phyloP scores from a whole-genome alignment of 30 jellyfish, hydroid and myxozoan species.

The Rhopilema esculentum region DNA sequence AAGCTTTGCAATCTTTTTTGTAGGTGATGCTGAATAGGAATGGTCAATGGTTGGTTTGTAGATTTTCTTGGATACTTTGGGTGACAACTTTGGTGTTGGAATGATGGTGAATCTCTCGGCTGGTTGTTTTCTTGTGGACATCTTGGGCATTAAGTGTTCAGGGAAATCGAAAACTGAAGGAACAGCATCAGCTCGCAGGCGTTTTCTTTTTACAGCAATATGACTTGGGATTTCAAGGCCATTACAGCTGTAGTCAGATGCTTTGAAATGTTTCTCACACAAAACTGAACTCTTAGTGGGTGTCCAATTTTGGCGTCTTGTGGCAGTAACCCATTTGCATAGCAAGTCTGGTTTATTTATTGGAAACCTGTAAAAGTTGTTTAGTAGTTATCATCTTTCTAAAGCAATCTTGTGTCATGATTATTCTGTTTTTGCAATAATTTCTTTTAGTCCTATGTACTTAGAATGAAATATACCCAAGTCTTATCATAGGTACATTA shows the following conservation, averaged over 20 bases:
- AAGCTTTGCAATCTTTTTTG: constrained; percentile 4
- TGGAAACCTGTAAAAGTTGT: too few species aligned
- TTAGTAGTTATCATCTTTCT: too few species aligned
- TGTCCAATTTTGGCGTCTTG: too few species aligned
- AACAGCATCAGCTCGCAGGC: constrained; percentile 34
- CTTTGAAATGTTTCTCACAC: too few species aligned
- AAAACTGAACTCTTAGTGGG: too few species aligned
- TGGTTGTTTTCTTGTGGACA: constrained; percentile 10
- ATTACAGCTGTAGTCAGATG: constrained; percentile 1
- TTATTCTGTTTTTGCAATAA: too few species aligned
- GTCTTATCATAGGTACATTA: too few species aligned
- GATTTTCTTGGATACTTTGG: not conserved
- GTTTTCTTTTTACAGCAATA: constrained; percentile 8
- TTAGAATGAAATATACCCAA: too few species aligned
- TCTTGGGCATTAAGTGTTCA: constrained; percentile 8
- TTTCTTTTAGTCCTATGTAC: too few species aligned
- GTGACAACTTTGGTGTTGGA: constrained; percentile 1
- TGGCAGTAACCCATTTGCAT: too few species aligned
- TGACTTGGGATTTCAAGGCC: constrained; percentile 21
- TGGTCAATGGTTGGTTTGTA: not conserved
- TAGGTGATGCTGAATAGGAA: constrained; percentile 28
- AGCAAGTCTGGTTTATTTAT: too few species aligned
- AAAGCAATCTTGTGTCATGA: too few species aligned
- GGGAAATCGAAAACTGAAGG: constrained; percentile 36
- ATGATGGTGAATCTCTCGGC: not conserved